Evolutionary conservation across 2,888 invertebrate species (phyloP).

Genomic region (Nomada goodeniana): DNA sequence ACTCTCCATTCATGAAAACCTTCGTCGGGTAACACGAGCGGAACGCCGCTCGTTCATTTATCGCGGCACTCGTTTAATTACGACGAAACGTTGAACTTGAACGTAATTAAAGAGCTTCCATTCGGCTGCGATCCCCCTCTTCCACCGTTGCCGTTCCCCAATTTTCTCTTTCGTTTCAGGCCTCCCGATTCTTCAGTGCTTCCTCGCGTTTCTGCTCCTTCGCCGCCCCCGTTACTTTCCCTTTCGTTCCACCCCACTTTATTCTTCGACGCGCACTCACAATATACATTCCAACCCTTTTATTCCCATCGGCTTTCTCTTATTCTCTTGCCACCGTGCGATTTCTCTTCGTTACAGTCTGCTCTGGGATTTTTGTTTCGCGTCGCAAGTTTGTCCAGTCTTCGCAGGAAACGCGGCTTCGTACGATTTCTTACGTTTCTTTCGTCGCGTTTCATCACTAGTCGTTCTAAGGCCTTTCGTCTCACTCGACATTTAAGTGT

Average conservation of each 20-base stretch:
- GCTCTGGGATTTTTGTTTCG: too few species aligned
- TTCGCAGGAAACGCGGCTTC: too few species aligned
- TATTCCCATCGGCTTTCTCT: too few species aligned
- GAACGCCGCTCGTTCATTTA: slow-evolving; percentile 63
- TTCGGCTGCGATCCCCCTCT: slow-evolving; percentile 26
- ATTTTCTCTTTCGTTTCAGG: slow-evolving; percentile 38
- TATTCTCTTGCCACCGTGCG: too few species aligned
- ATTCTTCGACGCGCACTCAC: background rate
- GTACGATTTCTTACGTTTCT: too few species aligned
- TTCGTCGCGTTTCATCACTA: too few species aligned
- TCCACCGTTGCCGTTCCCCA: background rate
- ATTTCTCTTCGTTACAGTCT: too few species aligned
- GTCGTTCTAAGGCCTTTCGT: too few species aligned
- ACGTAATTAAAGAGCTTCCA: slow-evolving; percentile 65
- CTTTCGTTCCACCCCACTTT: background rate
- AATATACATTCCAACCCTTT: too few species aligned
- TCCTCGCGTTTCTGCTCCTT: background rate
- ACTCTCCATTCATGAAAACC: slow-evolving; percentile 64
- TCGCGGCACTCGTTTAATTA: slow-evolving; percentile 66
- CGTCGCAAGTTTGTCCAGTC: too few species aligned
- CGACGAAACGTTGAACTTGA: slow-evolving; percentile 67
- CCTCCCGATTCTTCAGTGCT: background rate
- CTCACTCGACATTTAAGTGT: too few species aligned
- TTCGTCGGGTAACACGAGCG: slow-evolving; percentile 26
- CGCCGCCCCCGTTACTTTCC: background rate